phyloP scores from a whole-genome alignment of 1,140 invertebrate genomes.

The Leguminivora glycinivorella region DNA sequence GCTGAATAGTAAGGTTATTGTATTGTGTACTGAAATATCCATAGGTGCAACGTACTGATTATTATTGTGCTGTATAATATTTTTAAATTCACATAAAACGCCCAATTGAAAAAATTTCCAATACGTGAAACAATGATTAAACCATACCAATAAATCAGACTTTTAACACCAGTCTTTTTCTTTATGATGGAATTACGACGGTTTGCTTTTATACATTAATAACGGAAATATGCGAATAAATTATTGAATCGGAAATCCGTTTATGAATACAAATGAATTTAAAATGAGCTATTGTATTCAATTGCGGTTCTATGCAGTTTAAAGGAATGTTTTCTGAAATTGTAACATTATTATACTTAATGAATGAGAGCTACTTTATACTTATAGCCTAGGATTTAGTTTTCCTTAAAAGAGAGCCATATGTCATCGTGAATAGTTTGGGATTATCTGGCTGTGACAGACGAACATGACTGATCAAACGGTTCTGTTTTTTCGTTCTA shows the following conservation, averaged over 20 bases:
- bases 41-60: no score
- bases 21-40: no score
- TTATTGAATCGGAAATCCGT: slow-evolving; percentile 4
- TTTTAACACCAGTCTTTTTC: background rate
- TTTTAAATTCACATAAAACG: background rate
- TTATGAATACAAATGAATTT: slow-evolving; percentile 1
- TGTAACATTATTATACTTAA: background rate
- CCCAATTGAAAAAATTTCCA: background rate
- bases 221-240: background rate
- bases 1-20: no score
- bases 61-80: background rate
- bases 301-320: background rate
- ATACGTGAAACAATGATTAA: background rate
- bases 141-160: background rate
- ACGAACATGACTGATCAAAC: no score
- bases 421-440: no score
- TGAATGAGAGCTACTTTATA: no score
- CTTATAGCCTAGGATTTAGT: no score
- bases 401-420: no score
- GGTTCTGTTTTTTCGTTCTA: no score
- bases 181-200: background rate
- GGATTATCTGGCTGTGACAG: no score
- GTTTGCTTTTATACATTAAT: background rate
- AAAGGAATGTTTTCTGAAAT: no score
- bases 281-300: background rate